A percentile compares a stretch with the other conserved stretches of the same genome.
Conservation (phyloP, 2,888 invertebrate genomes). For the Platycnemis pennipes region DNA sequence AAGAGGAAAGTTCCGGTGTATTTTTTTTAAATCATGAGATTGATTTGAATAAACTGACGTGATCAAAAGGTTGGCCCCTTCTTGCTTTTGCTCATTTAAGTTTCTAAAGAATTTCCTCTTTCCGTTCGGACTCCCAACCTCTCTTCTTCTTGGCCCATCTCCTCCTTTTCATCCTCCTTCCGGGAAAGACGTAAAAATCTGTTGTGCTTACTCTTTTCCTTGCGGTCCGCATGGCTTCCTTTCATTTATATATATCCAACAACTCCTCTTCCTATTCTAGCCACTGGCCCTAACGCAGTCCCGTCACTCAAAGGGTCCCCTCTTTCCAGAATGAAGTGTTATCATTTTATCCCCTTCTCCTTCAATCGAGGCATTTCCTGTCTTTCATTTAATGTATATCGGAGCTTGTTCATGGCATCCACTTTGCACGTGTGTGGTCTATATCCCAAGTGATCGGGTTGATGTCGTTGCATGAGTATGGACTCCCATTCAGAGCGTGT, state of each 20-base stretch:
- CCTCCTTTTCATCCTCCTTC: not conserved
- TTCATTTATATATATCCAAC: not conserved
- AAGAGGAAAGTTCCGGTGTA: not conserved
- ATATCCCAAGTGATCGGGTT: too few relatives aligned
- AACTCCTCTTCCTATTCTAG: not conserved
- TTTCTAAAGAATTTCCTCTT: not conserved
- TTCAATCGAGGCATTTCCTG: not conserved
- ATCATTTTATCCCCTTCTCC: not conserved
- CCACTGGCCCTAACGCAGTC: not conserved
- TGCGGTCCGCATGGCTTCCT: not conserved
- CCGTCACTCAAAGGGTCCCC: not conserved
- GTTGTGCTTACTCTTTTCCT: not conserved
- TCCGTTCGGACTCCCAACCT: not conserved
- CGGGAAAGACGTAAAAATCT: not conserved
- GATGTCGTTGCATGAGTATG: too few relatives aligned
- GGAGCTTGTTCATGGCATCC: too few relatives aligned
- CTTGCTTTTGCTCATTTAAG: not conserved
- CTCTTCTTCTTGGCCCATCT: too few relatives aligned
- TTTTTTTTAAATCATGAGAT: constrained; percentile 29
- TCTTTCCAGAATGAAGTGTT: too few relatives aligned
- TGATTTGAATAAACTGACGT: constrained; percentile 27
- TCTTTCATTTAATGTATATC: too few relatives aligned
- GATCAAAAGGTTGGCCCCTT: not conserved
- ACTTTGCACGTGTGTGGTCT: too few relatives aligned
- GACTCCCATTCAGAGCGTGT: too few relatives aligned